phyloP scores from a whole-genome alignment of 2,888 invertebrate genomes.

The Ichneumoninae sp. region DNA sequence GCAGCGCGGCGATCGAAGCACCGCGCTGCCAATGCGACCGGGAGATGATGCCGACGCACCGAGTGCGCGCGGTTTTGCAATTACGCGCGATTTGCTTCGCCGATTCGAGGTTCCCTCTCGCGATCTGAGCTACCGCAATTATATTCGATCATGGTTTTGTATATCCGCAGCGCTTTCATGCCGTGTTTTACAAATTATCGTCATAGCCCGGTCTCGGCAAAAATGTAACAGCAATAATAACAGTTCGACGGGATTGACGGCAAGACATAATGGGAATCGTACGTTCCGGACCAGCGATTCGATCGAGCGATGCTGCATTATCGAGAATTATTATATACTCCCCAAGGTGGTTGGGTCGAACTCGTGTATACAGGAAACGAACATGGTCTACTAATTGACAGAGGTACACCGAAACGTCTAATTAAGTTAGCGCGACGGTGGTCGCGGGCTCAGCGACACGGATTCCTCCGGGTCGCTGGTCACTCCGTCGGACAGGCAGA shows the following conservation, averaged over 20 bases:
- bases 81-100: conserved; percentile 56
- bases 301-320: neutral
- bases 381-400: conserved; percentile 68
- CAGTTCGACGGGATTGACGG: neutral
- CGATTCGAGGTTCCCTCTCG: conserved; percentile 42
- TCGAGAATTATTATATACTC: neutral
- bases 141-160: conserved; percentile 42
- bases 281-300: conserved; percentile 18
- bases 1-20: neutral
- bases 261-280: conserved; percentile 5
- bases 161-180: conserved; percentile 37
- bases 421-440: conserved; percentile 68
- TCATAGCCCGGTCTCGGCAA: neutral
- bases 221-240: conserved; percentile 29
- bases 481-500: conserved; percentile 1
- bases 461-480: conserved; percentile 56
- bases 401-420: conserved; percentile 63
- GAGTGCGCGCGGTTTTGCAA: conserved; percentile 41
- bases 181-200: conserved; percentile 41
- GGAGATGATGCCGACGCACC: conserved; percentile 21
- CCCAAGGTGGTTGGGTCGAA: conserved; percentile 4
- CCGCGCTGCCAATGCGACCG: neutral
- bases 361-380: conserved; percentile 49
- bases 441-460: conserved; percentile 61
- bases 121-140: conserved; percentile 12